Conservation (phyloP, 2,888 invertebrate genomes). For the Fissipunctia ypsillon region DNA sequence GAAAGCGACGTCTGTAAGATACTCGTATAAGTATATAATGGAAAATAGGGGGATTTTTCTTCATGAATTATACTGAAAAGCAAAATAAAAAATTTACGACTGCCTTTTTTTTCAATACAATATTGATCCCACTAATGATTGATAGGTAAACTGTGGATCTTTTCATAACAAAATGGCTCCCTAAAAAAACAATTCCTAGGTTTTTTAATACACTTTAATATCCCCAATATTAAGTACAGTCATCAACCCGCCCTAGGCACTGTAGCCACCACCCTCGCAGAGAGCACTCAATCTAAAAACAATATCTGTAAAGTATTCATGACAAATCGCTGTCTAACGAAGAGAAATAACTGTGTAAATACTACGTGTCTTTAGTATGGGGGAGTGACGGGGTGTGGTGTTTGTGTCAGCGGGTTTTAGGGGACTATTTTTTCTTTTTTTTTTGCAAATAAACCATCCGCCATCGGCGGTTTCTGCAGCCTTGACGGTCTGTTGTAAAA, state of each 20-base stretch:
- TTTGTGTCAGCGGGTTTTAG: conserved; percentile 67
- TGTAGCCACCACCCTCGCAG: conserved; percentile 70
- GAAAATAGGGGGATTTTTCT: neutral
- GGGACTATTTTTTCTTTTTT: too few relatives aligned
- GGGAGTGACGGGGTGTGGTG: conserved; percentile 71
- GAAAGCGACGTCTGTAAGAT: neutral
- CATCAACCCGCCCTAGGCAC: conserved; percentile 57
- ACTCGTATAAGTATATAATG: neutral
- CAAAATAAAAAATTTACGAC: neutral
- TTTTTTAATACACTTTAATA: conserved; percentile 47
- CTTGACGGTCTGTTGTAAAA: too few relatives aligned
- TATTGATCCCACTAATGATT: neutral
- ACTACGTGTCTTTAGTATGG: conserved; percentile 84
- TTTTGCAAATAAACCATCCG: too few relatives aligned
- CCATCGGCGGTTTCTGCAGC: too few relatives aligned
- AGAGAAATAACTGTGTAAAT: conserved; percentile 89
- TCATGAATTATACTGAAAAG: too few relatives aligned
- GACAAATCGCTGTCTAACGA: conserved; percentile 90
- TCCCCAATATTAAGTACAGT: conserved; percentile 56
- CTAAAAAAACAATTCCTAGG: conserved; percentile 1
- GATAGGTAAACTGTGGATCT: neutral
- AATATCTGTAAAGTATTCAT: conserved; percentile 90
- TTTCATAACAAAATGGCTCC: neutral
- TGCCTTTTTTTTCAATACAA: neutral
- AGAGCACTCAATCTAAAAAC: conserved; percentile 89